These are phyloP conservation scores for Salvelinus sp. DNA, from an alignment of 2,113 vertebrate species.

Conservation along the genomic window DNA sequence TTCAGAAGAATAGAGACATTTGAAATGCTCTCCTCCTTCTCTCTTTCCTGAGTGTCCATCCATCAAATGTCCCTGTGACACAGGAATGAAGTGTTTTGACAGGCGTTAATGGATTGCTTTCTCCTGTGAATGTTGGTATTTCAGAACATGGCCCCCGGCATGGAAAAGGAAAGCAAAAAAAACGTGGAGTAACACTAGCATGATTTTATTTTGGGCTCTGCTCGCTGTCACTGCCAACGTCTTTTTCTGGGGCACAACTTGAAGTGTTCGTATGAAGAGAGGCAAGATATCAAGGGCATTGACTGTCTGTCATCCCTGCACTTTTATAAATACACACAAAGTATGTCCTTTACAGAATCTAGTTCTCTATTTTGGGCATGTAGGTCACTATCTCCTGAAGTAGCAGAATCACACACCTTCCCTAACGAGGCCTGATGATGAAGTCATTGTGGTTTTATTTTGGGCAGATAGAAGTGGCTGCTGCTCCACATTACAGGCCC, in stretches of 20 bases:
- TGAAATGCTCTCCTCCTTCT: slow-evolving; percentile 31
- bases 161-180: slow-evolving; percentile 22
- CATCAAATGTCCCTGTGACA: slow-evolving; percentile 45
- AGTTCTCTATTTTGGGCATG: slow-evolving; percentile 64
- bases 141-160: slow-evolving; percentile 27
- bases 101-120: slow-evolving; percentile 40
- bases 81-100: slow-evolving; percentile 47
- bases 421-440: slow-evolving; percentile 44
- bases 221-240: slow-evolving; percentile 1
- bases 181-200: not conserved
- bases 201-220: slow-evolving; percentile 21
- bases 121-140: slow-evolving; percentile 40
- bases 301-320: slow-evolving; percentile 24
- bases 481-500: slow-evolving; percentile 8
- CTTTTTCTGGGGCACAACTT: slow-evolving; percentile 13
- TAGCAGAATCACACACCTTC: slow-evolving; percentile 44
- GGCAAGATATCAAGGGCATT: slow-evolving; percentile 25
- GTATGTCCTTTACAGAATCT: slow-evolving; percentile 45
- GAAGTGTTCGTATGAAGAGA: not conserved
- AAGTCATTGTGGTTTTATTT: slow-evolving; percentile 43
- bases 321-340: slow-evolving; percentile 45
- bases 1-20: no score
- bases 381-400: slow-evolving; percentile 67
- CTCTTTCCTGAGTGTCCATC: slow-evolving; percentile 40
- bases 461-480: not conserved